Evolutionary conservation across 2,113 vertebrate species (phyloP).

Genomic region (Rhabdomys dilectus): DNA sequence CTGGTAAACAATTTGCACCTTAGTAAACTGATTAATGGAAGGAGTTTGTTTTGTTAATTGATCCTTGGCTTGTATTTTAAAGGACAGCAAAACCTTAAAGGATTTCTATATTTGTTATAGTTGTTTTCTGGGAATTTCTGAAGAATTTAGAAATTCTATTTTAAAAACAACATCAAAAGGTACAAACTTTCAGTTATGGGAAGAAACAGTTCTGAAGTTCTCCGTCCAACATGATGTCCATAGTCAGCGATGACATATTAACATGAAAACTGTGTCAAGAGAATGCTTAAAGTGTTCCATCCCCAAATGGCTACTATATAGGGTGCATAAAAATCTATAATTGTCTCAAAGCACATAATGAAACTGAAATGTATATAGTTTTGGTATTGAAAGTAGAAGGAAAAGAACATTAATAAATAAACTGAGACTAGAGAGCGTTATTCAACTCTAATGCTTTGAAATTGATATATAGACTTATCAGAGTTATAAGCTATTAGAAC

Average conservation of each 20-base stretch:
- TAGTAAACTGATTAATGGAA: conserved; percentile 79
- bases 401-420: conserved; percentile 36
- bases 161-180: conserved; percentile 24
- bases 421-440: background rate
- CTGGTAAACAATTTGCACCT: conserved; percentile 84
- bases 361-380: background rate
- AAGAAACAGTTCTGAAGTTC: background rate
- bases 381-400: background rate
- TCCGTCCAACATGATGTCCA: background rate
- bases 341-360: background rate
- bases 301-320: background rate
- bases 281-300: background rate
- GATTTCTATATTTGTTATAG: conserved; percentile 61
- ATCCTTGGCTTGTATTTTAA: conserved; percentile 81
- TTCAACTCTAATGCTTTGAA: background rate
- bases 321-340: background rate
- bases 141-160: conserved; percentile 43
- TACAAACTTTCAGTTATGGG: background rate
- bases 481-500: background rate
- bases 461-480: background rate
- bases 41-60: conserved; percentile 79
- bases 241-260: background rate
- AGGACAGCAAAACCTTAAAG: conserved; percentile 66
- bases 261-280: background rate
- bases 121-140: background rate